phyloP scores from a whole-genome alignment of 2,888 invertebrate species.

The Acronicta alni region DNA sequence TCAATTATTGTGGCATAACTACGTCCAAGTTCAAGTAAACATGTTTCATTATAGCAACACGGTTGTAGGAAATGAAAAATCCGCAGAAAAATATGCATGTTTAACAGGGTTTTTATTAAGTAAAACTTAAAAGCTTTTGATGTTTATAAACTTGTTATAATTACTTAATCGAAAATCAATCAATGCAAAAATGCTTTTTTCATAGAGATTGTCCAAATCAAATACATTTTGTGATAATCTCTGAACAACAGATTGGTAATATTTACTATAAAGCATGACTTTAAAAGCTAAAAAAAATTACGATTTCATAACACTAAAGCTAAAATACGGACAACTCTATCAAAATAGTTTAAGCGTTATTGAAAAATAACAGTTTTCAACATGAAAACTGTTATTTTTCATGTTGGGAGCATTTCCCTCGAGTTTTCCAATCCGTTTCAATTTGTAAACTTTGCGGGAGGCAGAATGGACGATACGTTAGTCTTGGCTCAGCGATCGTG shows the following conservation, averaged over 20 bases:
- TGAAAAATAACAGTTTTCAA: constrained; percentile 39
- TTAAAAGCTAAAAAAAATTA: too few species aligned
- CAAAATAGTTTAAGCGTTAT: constrained; percentile 34
- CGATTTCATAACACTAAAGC: not conserved
- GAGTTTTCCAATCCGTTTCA: constrained; percentile 51
- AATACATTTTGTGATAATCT: too few species aligned
- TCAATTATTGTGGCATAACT: constrained; percentile 42
- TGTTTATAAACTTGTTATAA: too few species aligned
- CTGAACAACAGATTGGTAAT: too few species aligned
- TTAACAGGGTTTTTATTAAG: too few species aligned
- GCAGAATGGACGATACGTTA: constrained; percentile 49
- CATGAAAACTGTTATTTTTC: constrained; percentile 24
- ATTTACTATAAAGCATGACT: too few species aligned
- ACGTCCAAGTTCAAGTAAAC: constrained; percentile 28
- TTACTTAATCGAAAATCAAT: too few species aligned
- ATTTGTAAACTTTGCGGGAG: constrained; percentile 31
- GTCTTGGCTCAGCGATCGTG: constrained; percentile 56
- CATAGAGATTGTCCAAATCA: too few species aligned
- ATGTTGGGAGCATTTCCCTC: constrained; percentile 33
- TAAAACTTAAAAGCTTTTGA: too few species aligned
- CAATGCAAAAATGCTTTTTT: too few species aligned
- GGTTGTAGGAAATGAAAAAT: constrained; percentile 1
- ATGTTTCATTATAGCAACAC: constrained; percentile 24
- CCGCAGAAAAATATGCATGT: not conserved
- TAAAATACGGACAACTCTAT: constrained; percentile 23